Evolutionary conservation across 2,113 vertebrate species (phyloP).

Genomic region (Condylura cristata): DNA sequence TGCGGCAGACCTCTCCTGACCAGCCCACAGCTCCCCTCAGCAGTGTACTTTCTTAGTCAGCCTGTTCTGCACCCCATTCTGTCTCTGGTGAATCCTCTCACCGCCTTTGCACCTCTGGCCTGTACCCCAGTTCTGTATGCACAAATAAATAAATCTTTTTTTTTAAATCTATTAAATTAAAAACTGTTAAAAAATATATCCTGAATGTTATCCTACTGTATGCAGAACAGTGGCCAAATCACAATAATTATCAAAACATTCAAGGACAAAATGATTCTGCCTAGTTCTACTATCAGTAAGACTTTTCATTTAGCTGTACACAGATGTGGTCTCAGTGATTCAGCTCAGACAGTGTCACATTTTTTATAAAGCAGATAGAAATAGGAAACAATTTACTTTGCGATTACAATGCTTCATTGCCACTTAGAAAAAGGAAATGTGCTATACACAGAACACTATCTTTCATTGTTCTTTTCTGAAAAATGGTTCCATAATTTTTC

Average conservation of each 20-base stretch:
- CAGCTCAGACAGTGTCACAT: slow-evolving; percentile 14
- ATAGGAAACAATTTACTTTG: slow-evolving; percentile 60
- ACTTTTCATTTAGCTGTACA: neutral
- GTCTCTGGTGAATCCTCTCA: too few relatives aligned
- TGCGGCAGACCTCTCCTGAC: too few relatives aligned
- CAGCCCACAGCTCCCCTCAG: too few relatives aligned
- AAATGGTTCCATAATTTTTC: slow-evolving; percentile 55
- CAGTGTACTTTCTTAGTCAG: too few relatives aligned
- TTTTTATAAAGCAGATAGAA: slow-evolving; percentile 55
- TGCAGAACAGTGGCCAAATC: neutral
- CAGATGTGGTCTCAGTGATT: neutral
- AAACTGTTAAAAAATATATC: neutral
- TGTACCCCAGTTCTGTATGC: too few relatives aligned
- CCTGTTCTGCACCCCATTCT: too few relatives aligned
- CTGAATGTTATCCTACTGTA: neutral
- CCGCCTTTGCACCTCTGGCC: too few relatives aligned
- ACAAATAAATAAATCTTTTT: too few relatives aligned
- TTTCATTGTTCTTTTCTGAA: slow-evolving; percentile 55
- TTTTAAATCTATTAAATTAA: neutral
- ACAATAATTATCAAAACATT: neutral
- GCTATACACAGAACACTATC: slow-evolving; percentile 31
- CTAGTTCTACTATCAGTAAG: neutral
- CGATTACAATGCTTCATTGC: neutral
- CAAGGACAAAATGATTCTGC: neutral
- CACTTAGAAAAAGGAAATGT: slow-evolving; percentile 34